Conservation (phyloP, 1,140 invertebrate genomes). For the Himalopsyche phryganea region DNA sequence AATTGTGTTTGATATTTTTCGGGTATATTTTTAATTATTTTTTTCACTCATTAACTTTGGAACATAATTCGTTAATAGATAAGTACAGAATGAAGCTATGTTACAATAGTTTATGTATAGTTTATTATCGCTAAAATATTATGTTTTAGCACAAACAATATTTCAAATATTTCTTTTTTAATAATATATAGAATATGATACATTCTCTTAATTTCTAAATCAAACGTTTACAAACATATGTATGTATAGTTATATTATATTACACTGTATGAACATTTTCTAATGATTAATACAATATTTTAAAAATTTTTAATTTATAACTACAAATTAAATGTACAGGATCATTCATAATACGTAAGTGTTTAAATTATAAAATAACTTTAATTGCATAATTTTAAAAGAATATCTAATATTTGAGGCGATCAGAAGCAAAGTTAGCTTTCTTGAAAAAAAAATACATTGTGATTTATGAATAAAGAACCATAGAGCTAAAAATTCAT, state of each 20-base stretch:
- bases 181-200: slow-evolving; percentile 12
- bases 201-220: slow-evolving; percentile 4
- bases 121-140: slow-evolving; percentile 4
- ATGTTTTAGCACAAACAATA: slow-evolving; percentile 12
- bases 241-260: background rate
- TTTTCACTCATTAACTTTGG: slow-evolving; percentile 16
- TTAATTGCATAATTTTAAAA: too few relatives aligned
- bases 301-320: too few relatives aligned
- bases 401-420: too few relatives aligned
- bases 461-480: too few relatives aligned
- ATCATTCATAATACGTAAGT: too few relatives aligned
- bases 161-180: background rate
- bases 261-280: background rate
- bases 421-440: too few relatives aligned
- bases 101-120: slow-evolving; percentile 25
- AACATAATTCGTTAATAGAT: slow-evolving; percentile 7
- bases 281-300: slow-evolving; percentile 9
- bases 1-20: background rate
- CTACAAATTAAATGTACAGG: background rate
- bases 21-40: slow-evolving; percentile 19
- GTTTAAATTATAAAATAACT: too few relatives aligned
- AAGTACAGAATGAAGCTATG: slow-evolving; percentile 23
- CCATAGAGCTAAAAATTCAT: too few relatives aligned
- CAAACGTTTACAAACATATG: background rate
- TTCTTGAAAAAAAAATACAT: too few relatives aligned